Base-by-base conservation (phyloP, 2,888 invertebrate species). In the Therioaphis trifolii region DNA sequence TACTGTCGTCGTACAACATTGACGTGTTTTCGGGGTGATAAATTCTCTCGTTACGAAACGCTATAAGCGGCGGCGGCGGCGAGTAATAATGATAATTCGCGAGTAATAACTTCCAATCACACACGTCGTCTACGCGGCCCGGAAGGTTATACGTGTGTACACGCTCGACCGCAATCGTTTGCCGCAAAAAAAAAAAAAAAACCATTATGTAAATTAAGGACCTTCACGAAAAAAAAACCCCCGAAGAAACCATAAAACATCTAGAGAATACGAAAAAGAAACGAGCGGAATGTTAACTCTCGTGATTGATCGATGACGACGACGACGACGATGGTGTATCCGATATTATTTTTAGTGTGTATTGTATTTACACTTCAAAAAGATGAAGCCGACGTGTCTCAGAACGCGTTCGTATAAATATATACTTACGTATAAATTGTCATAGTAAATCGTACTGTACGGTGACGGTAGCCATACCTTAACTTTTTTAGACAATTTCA, bases 171-270 rank as follows among this genome's bases (percentile, higher is more conserved):
- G n/a, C 76, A 63, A 63, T 46, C n/a, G 76, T 76, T 1, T 14
- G 24, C 12, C 40, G 24, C 43, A 43, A 18, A 63, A 43, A 46
- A 43, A 76, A 27, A 15, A 29, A 29, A n/a, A n/a, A n/a, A n/a
- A n/a, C n/a, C n/a, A n/a, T n/a, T n/a, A 58, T 71, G 79, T 79
- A 71, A 79, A 79, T 79, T 43, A 43, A 71, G 43, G 43, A 68
- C 66, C 66, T 79, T 55, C 68, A 21, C 43, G 68, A 49, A 18
- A 75, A 58, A 24, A 74, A 2, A 15, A 58, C 5, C 21, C 3
- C 14, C 40, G 40, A 40, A 78, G 49, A 52, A 24, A 78, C 68
- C 24, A 24, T 52, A 24, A 35, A 35, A 55, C 35, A 58, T 24
- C 35, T n/a, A n/a, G 43, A 61, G 43, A n/a, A 61, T 12, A 12